Conservation (phyloP, 2,113 vertebrate genomes). For the Notechis scutatus region DNA sequence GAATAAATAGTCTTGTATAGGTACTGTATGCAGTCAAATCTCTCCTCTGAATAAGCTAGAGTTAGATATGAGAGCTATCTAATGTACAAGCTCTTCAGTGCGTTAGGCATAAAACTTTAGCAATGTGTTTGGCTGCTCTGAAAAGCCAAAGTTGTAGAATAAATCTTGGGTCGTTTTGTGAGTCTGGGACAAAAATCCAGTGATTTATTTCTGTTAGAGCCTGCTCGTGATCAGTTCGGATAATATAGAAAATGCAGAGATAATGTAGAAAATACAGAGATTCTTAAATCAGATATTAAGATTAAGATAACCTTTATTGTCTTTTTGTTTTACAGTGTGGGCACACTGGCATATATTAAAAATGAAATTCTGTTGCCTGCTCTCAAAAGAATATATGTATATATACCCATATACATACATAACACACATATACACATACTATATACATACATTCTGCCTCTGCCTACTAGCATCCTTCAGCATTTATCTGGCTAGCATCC, state of each 20-base stretch:
- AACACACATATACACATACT: too few relatives aligned
- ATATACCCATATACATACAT: too few relatives aligned
- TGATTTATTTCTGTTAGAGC: neutral
- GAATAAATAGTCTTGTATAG: neutral
- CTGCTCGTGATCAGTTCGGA: neutral
- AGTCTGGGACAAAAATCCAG: neutral
- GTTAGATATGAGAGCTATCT: neutral
- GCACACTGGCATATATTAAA: too few relatives aligned
- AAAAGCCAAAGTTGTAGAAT: neutral
- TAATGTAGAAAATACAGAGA: neutral
- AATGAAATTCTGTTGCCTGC: too few relatives aligned
- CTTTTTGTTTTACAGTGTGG: too few relatives aligned
- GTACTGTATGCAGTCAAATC: neutral
- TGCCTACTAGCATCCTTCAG: too few relatives aligned
- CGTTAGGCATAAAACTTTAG: neutral
- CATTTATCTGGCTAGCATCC: too few relatives aligned
- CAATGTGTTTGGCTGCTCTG: neutral
- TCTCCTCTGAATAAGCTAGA: neutral
- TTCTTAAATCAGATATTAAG: neutral
- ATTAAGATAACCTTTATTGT: too few relatives aligned
- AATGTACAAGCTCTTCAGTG: neutral
- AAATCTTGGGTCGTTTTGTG: neutral
- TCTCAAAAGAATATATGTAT: too few relatives aligned
- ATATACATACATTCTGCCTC: too few relatives aligned
- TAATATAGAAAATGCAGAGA: neutral